Evolutionary conservation across 2,888 invertebrate species (phyloP).

Genomic region (Drosophila niveifrons): DNA sequence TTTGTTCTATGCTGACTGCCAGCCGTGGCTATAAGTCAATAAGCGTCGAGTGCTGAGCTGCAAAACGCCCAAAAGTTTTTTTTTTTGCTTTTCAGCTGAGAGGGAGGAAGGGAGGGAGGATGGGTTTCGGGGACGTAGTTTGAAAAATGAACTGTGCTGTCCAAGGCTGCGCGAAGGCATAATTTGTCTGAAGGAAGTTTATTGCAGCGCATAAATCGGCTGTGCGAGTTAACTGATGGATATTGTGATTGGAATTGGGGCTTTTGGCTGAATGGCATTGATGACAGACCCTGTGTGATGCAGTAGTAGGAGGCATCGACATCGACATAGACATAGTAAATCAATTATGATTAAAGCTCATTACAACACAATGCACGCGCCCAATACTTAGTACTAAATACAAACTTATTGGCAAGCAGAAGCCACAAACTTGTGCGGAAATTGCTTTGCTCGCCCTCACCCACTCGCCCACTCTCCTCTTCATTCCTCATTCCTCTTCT

Average conservation of each 20-base stretch:
- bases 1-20: constrained; percentile 43
- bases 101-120: not conserved
- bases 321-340: constrained; percentile 55
- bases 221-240: constrained; percentile 45
- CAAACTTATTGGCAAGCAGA: constrained; percentile 57
- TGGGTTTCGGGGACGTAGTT: constrained; percentile 1
- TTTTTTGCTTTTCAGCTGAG: constrained; percentile 31
- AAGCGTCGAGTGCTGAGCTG: constrained; percentile 73
- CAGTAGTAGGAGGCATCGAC: not conserved
- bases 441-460: constrained; percentile 47
- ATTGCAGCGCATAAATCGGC: constrained; percentile 69
- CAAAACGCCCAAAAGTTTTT: constrained; percentile 61
- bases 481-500: not conserved
- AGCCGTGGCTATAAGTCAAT: constrained; percentile 69
- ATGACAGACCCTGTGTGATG: constrained; percentile 45
- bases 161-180: constrained; percentile 47
- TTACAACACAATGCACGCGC: constrained; percentile 64
- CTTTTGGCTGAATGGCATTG: constrained; percentile 48
- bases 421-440: constrained; percentile 71
- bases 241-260: constrained; percentile 33
- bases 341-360: constrained; percentile 81
- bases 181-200: constrained; percentile 67
- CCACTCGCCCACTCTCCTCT: not conserved
- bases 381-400: constrained; percentile 44
- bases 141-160: constrained; percentile 69